Base-by-base conservation (phyloP, 2,113 vertebrate species). In the Andinoacara biseriatus region DNA sequence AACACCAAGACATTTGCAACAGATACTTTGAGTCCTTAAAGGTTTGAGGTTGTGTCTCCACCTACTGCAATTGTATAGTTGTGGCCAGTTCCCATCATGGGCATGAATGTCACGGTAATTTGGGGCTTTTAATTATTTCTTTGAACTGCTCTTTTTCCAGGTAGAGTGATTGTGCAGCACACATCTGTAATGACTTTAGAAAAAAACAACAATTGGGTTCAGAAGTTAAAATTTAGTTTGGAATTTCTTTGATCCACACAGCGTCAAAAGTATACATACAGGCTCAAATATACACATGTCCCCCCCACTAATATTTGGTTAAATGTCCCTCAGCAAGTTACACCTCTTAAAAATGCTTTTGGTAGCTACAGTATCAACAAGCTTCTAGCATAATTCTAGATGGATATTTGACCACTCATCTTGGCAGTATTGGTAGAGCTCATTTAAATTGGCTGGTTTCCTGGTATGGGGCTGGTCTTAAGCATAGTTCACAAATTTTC, bases 291-390 rank as follows among this genome's bases (percentile, higher is more conserved):
- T 14, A 65, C 43, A 65, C 7, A 7, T 35, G 9, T n/a, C 35
- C 2, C 7, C 22, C 22, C 38, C 38, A 65, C 38, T 65, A 65
- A 65, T 17, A 65, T 65, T 65, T 67, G 24, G 7, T 46, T 67
- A 13, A 67, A 67, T 26, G 38, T 67, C 43, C n/a, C 43, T 67
- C 26, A 46, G 24, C 22, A 67, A 67, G 62, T 26, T 67, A n/a
- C 38, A 67, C 14, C 38, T 67, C 43, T 22, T 26, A 10, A 22
- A 26, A 38, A 67, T 26, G 22, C 14, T 46, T 67, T 67, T 67
- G 38, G 38, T 26, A 26, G 14, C 38, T 14, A n/a, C n/a, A n/a
- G n/a, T n/a, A 67, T 26, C 14, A 46, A 18, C 1, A 0, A 67
- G 62, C 8, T 38, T 38, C 35, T 38, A 8, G 9, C 35, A 38